Percentiles rank a stretch among this genome's conserved stretches.
Evolutionary conservation across 64 coral and sea anemone genomes (phyloP).

Genomic region (Montipora foliosa): DNA sequence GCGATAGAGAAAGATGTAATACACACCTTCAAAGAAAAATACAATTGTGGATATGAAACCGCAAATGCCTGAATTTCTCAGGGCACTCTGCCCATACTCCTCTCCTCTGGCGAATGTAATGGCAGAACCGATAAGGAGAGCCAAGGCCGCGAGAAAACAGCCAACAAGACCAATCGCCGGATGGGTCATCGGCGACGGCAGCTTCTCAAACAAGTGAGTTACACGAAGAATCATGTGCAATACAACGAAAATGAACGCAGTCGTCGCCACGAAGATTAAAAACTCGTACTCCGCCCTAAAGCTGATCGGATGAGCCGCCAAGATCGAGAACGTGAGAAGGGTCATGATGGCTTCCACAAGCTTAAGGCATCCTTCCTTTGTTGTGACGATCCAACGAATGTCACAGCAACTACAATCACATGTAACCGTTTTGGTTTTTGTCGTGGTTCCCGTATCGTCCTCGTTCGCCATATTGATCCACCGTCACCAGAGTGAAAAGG

Average conservation of each 20-base stretch:
- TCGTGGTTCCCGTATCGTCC: neutral
- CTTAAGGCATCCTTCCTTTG: constrained; percentile 85
- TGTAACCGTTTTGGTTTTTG: neutral
- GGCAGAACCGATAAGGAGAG: constrained; percentile 72
- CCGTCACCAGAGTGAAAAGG: too few species aligned
- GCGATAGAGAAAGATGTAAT: constrained; percentile 33
- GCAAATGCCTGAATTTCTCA: constrained; percentile 56
- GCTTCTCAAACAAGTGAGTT: constrained; percentile 68
- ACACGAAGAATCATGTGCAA: constrained; percentile 76
- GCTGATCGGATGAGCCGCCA: constrained; percentile 15
- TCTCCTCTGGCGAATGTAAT: constrained; percentile 48
- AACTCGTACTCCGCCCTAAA: constrained; percentile 69
- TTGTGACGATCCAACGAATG: constrained; percentile 73
- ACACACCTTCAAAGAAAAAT: constrained; percentile 76
- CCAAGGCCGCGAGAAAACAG: constrained; percentile 51
- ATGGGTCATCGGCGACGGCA: constrained; percentile 59
- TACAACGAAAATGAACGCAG: constrained; percentile 72
- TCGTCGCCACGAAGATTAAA: constrained; percentile 77
- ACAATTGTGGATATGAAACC: constrained; percentile 73
- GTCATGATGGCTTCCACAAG: constrained; percentile 72
- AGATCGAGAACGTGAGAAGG: constrained; percentile 82
- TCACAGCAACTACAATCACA: constrained; percentile 53
- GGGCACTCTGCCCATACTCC: neutral
- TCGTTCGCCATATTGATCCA: neutral
- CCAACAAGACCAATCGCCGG: constrained; percentile 60